Evolutionary conservation across 1,140 invertebrate genomes (phyloP).

Genomic region (Stegodyphus dumicola): DNA sequence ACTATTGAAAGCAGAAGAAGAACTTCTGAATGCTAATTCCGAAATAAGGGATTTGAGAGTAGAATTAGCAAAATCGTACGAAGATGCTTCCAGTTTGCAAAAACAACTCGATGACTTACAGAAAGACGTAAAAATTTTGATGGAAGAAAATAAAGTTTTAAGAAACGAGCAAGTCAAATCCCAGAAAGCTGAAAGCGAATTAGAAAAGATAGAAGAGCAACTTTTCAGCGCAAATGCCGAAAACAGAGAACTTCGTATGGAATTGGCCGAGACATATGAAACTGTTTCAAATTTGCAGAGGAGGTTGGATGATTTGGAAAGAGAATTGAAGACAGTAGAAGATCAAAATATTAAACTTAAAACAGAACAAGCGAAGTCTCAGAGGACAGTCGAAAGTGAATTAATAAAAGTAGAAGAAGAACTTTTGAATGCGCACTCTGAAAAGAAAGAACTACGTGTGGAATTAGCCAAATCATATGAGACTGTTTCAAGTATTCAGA

Average conservation of each 20-base stretch:
- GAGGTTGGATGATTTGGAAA: conserved; percentile 47
- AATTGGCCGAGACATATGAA: conserved; percentile 56
- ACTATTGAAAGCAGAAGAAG: conserved; percentile 55
- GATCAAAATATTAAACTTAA: conserved; percentile 56
- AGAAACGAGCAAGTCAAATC: conserved; percentile 44
- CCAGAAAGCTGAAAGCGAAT: conserved; percentile 49
- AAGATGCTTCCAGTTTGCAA: conserved; percentile 63
- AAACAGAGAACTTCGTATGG: conserved; percentile 52
- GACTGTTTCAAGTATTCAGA: conserved; percentile 62
- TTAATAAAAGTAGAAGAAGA: conserved; percentile 57
- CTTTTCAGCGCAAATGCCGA: conserved; percentile 50
- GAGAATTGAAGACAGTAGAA: conserved; percentile 50
- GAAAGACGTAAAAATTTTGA: conserved; percentile 46
- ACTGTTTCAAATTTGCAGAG: conserved; percentile 54
- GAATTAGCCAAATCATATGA: conserved; percentile 65
- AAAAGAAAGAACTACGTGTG: conserved; percentile 65
- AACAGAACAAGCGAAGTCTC: conserved; percentile 50
- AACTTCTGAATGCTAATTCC: conserved; percentile 56
- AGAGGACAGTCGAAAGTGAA: conserved; percentile 58
- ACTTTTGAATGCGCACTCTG: conserved; percentile 60
- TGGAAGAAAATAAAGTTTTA: conserved; percentile 55
- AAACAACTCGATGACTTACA: conserved; percentile 62
- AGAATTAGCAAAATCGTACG: conserved; percentile 64
- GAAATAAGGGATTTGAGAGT: conserved; percentile 62
- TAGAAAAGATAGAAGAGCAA: conserved; percentile 56